Conservation (phyloP, 2,797 vertebrate species). For the Leucoraja ocellata region DNA sequence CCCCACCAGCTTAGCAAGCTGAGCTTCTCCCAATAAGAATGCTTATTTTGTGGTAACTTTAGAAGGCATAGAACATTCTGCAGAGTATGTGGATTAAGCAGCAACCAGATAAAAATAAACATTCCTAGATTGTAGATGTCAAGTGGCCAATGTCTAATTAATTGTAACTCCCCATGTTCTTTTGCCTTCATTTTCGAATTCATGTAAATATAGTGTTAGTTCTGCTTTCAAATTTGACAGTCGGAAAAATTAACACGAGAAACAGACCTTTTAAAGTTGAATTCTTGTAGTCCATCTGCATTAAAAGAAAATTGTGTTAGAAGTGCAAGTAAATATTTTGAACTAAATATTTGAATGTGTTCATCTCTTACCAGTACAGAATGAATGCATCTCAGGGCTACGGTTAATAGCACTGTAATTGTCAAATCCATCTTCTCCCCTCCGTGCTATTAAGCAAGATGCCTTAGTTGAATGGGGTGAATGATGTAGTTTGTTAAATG, state of each 20-base stretch:
- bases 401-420: not conserved
- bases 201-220: not conserved
- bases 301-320: not conserved
- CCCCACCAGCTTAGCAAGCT: not conserved
- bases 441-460: not conserved
- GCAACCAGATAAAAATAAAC: not conserved
- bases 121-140: not conserved
- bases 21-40: not conserved
- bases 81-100: not conserved
- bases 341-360: not conserved
- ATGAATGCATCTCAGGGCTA: not conserved
- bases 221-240: conserved; percentile 11
- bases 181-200: not conserved
- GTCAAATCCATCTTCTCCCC: not conserved
- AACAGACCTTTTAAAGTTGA: not conserved
- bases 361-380: not conserved
- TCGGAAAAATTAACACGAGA: not conserved
- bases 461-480: not conserved
- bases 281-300: not conserved
- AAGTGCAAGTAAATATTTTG: not conserved
- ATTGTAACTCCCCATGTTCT: not conserved
- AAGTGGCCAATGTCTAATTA: not conserved
- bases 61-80: not conserved
- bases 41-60: not conserved
- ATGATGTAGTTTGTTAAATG: not conserved